Evolutionary conservation across 2,113 vertebrate species (phyloP), one percentile per base, ranked within the genome.

Genomic region (Ammodytes dubius): DNA sequence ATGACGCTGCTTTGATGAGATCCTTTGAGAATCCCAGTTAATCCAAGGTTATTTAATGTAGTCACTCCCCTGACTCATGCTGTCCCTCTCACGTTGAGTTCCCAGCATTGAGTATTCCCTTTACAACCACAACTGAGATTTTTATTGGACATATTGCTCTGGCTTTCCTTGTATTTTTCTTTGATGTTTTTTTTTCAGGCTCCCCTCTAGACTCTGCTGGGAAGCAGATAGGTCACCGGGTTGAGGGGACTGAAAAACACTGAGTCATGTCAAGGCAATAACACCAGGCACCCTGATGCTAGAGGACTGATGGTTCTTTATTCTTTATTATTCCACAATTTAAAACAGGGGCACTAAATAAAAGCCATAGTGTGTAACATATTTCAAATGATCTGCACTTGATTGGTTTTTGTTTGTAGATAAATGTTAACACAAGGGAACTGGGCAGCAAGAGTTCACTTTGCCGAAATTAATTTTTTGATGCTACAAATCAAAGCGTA

Each of bases 161-260:
- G 2, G 27, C 47, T 66, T 46, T 14, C 14, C 27, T 69, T 40
- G 8, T 70, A 7, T 47, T 11, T 40, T n/a, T 4, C 6, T 69
- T 12, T 13, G 5, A 43, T 42, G 6, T n/a, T 57, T 67, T 61
- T 58, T 6, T 52, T 65, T 19, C 35, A 61, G 70, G 8, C 12
- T 80, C 12, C 39, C 63, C 57, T 61, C 76, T 88, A 72, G 78
- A 61, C 59, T 61, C 76, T 90, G 75, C 86, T 88, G 72, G 89
- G 86, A 91, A 89, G 43, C 57, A 2, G 27, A 64, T 64, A 53
- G 37, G 85, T 88, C 67, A 76, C 54, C 49, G 27, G 63, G 63
- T 82, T 84, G 57, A 73, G 39, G 65, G 79, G 65, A 87, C 82
- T 78, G 46, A 70, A 53, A 40, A 77, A 70, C 83, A 50, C 59